Evolutionary conservation across 1,140 invertebrate species (phyloP).

Genomic region (Frieseomelitta varia): DNA sequence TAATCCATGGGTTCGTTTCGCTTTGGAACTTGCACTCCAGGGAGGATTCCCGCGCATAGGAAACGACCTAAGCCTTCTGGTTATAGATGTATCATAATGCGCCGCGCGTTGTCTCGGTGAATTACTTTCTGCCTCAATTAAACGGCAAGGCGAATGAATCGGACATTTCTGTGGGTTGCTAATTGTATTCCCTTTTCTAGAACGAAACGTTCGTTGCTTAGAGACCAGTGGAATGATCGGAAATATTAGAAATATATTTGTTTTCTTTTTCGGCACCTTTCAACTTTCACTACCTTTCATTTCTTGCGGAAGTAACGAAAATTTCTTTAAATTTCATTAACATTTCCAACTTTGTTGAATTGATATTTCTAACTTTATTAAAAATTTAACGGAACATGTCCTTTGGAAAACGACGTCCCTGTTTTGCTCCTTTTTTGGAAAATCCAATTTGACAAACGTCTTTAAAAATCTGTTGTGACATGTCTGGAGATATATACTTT

Average conservation of each 20-base stretch:
- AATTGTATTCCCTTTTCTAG: background rate
- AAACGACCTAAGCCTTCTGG: constrained; percentile 23
- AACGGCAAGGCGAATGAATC: no score
- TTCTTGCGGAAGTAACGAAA: background rate
- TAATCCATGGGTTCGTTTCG: constrained; percentile 64
- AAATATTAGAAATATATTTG: background rate
- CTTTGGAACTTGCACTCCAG: constrained; percentile 45
- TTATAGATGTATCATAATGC: constrained; percentile 21
- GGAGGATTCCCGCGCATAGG: background rate
- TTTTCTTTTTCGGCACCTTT: background rate
- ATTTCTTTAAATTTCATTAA: no score
- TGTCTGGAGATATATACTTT: no score
- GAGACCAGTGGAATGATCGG: background rate
- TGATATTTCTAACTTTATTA: no score
- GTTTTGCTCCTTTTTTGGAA: no score
- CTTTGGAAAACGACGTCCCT: no score
- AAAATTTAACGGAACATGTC: no score
- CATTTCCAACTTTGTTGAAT: no score
- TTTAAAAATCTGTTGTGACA: no score
- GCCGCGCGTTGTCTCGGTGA: background rate
- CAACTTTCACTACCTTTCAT: no score
- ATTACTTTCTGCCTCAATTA: constrained; percentile 34
- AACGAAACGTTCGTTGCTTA: background rate
- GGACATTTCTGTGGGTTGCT: background rate
- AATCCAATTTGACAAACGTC: no score